Evolutionary conservation across 2,797 vertebrate genomes (phyloP).

Genomic region (Miichthys miiuy): DNA sequence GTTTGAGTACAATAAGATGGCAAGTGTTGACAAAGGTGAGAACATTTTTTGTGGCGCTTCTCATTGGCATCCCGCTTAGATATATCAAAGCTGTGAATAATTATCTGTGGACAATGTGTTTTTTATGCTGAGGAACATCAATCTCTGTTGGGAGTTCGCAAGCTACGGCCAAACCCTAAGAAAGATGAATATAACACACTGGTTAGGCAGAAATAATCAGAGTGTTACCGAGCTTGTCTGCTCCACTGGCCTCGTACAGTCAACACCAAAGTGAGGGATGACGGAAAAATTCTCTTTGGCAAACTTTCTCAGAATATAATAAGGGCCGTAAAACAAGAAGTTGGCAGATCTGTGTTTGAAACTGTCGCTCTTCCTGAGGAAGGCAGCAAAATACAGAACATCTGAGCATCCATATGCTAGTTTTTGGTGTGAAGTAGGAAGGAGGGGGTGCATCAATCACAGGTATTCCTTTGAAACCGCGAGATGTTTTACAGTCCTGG

Average conservation of each 20-base stretch:
- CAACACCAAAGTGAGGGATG: constrained; percentile 65
- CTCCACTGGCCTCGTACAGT: constrained; percentile 79
- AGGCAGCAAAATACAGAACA: background rate
- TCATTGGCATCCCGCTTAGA: constrained; percentile 36
- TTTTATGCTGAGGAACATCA: constrained; percentile 54
- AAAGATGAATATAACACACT: constrained; percentile 67
- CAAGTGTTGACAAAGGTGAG: constrained; percentile 48
- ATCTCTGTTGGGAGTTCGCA: constrained; percentile 43
- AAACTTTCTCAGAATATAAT: constrained; percentile 62
- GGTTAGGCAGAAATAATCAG: constrained; percentile 64
- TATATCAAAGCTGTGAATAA: constrained; percentile 51
- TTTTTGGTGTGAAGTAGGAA: constrained; percentile 9
- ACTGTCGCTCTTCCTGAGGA: constrained; percentile 10
- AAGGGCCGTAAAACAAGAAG: constrained; percentile 45
- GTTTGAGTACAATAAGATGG: constrained; percentile 18
- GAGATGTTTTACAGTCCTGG: constrained; percentile 76
- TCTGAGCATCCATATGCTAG: constrained; percentile 22
- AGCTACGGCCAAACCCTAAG: constrained; percentile 40
- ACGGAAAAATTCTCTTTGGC: constrained; percentile 56
- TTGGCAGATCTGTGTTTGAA: constrained; percentile 48
- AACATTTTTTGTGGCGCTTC: constrained; percentile 2
- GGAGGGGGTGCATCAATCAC: constrained; percentile 39
- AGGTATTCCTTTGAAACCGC: constrained; percentile 73
- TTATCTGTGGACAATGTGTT: constrained; percentile 42
- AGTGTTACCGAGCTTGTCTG: constrained; percentile 57